Evolutionary conservation across 1,140 invertebrate genomes (phyloP), one percentile per base, ranked within the genome.

Genomic region (Lamellibrachia luymesi): DNA sequence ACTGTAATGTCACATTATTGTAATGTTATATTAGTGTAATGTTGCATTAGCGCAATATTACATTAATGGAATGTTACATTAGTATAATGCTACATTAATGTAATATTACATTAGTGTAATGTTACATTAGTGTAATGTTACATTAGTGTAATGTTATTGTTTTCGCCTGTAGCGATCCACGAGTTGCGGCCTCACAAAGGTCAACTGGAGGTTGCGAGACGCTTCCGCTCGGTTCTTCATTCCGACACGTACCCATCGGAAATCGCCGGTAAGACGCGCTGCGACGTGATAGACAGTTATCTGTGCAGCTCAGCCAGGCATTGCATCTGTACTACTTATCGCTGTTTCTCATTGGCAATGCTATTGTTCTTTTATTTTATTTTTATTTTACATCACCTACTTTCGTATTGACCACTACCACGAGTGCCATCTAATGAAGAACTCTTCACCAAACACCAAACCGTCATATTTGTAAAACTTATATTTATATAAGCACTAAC

Each of bases 211-310:
- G 97, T 98, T 25, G 98, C 98, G 0, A 96, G 96, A 93, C 94
- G 97, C 93, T 95, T 98, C 17, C 95, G 97, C 80, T 97, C 97
- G 51, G 95, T 98, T 4, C 96, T 98, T 0, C 97, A 98, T 95
- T 98, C 97, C 0, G 97, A 97, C 50, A 97, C 97, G 8, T 97
- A 97, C 96, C 97, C 97, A 22, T 98, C 97, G 51, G 97, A 98
- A 96, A 97, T 98, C 94, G 97, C 97, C 94, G 97, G 97, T 92
- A 64, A 51, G 92, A 56, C 52, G 52, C 52, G 52, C 52, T 7
- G 52, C 52, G 6, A 80, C 4, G 25, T 80, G 64, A 80, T 2
- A 22, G 13, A 80, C 64, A 80, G 1, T 4, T 2, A 80, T 80
- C 13, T 17, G 25, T 80, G 52, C 13, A 56, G 52, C 52, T 56